Base-by-base conservation (phyloP, 2,797 vertebrate genomes). In the Pogoniulus pusillus region DNA sequence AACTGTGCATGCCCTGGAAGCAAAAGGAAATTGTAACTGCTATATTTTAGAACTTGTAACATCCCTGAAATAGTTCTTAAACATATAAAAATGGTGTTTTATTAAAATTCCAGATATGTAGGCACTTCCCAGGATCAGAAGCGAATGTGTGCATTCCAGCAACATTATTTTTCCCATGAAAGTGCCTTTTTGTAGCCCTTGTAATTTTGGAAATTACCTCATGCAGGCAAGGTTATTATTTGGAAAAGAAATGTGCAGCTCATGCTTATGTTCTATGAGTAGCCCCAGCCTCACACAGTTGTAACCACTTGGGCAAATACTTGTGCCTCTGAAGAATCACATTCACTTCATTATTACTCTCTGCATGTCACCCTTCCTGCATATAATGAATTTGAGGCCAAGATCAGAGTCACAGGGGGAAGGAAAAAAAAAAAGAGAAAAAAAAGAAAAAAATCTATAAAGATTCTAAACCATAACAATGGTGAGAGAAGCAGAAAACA, bases 1-100 rank as follows among this genome's bases (percentile, higher is more conserved):
- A 89, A 85, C 75, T 82, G 65, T 87, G 65, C 69, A 72, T 85
- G 78, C 47, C 83, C 68, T 78, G 63, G 62, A 78, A 83, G 43
- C 86, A 89, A 92, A 91, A 59, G 58, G 57, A 90, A 90, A 92
- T 26, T 65, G 10, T 69, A 89, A 85, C 35, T 78, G 62, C 78
- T 84, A 7, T 58, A 37, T 73, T 89, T 90, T 72, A 87, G 85
- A 90, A 75, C 32, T 30, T 62, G 37, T 66, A 78, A 75, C 59
- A 87, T n/a, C 63, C 39, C 63, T 63, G 54, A 69, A 80, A 92
- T 34, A 80, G 69, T 65, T 65, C 30, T 65, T 72, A 80, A 82
- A 73, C 17, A 74, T n/a, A 16, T 30, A 71, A 78, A 85, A 93
- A 74, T 27, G 16, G 26, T 34, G 26, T 65, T 91, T 51, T 74